Conservation (phyloP, 2,888 invertebrate species). For the Bruchidius siliquastri region DNA sequence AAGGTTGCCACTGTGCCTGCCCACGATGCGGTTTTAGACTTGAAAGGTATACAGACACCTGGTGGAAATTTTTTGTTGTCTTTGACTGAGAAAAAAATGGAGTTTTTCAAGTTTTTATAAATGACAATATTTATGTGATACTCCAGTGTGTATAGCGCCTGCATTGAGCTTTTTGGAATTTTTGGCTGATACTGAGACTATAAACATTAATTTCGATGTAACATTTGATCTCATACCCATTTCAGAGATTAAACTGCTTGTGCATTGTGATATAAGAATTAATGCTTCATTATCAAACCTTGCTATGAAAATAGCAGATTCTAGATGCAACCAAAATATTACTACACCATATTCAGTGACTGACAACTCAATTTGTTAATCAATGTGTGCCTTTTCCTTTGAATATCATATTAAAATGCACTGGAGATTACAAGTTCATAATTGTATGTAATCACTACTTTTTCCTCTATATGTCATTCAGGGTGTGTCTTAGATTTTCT, state of each 20-base stretch:
- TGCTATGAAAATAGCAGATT: too few species aligned
- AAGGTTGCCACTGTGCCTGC: constrained; percentile 53
- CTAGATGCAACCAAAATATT: too few species aligned
- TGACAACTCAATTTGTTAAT: too few species aligned
- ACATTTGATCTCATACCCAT: too few species aligned
- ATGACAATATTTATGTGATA: not conserved
- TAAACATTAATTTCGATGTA: too few species aligned
- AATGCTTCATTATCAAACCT: too few species aligned
- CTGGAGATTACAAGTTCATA: not conserved
- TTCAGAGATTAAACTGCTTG: too few species aligned
- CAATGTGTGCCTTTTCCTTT: too few species aligned
- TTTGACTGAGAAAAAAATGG: constrained; percentile 61
- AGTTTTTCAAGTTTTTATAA: constrained; percentile 55
- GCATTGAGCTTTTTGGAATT: too few species aligned
- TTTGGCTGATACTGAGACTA: too few species aligned
- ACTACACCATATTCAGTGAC: too few species aligned
- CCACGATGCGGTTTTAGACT: constrained; percentile 63
- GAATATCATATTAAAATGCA: not conserved
- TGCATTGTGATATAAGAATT: too few species aligned
- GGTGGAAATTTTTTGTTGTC: constrained; percentile 57
- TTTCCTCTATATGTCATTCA: not conserved
- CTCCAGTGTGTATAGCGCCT: not conserved
- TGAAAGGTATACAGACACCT: constrained; percentile 56
- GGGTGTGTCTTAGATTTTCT: not conserved
- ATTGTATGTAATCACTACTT: not conserved